Conservation (phyloP, 2,888 invertebrate species). For the Aphidius colemani region DNA sequence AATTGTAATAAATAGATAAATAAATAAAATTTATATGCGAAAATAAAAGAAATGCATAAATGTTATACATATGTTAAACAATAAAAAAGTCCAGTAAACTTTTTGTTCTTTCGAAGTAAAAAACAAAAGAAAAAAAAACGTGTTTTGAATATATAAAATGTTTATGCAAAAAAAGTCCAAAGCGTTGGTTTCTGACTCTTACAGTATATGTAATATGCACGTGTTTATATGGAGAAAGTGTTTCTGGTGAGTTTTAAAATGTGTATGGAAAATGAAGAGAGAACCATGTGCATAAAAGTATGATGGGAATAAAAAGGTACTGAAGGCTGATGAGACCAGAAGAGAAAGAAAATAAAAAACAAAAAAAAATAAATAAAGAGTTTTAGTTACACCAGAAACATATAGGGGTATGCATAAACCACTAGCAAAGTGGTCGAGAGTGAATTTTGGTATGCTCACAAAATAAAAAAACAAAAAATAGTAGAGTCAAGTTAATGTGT, state of each 20-base stretch:
- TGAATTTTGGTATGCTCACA: conserved; percentile 23
- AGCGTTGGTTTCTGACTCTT: too few relatives aligned
- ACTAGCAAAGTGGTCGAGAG: conserved; percentile 24
- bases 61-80: conserved; percentile 18
- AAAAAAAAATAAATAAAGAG: conserved; percentile 1
- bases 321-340: background rate
- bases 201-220: too few relatives aligned
- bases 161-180: too few relatives aligned
- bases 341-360: background rate
- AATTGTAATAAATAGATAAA: background rate
- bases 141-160: too few relatives aligned
- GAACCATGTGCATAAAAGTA: background rate
- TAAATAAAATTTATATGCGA: too few relatives aligned
- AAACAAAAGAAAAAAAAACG: conserved; percentile 21
- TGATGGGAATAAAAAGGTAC: background rate
- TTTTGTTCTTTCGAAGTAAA: conserved; percentile 33
- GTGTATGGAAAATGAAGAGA: conserved; percentile 11
- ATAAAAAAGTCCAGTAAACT: conserved; percentile 27
- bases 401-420: conserved; percentile 13
- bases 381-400: background rate
- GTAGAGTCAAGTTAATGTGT: conserved; percentile 16
- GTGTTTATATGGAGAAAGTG: conserved; percentile 27
- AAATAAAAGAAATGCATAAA: background rate
- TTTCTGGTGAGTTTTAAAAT: conserved; percentile 6
- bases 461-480: conserved; percentile 1